Evolutionary conservation across 1,140 invertebrate genomes (phyloP), one percentile per base, ranked within the genome.

Genomic region (Plectrocnemia conspersa): DNA sequence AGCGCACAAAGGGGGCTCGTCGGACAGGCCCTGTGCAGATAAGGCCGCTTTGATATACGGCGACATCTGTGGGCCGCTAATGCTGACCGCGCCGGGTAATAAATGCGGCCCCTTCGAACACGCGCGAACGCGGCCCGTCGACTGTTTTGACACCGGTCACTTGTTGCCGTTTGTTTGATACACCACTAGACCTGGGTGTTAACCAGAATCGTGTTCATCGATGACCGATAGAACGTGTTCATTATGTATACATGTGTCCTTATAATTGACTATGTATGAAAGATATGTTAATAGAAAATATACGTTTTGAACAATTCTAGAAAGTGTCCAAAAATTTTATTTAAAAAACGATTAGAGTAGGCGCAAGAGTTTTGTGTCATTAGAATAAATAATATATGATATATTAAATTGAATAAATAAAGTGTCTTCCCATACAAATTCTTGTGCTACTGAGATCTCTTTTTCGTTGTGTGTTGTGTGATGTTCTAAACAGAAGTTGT

Each of bases 11-110:
- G 22, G 5, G 18, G 13, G 19, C 45, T 7, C 19, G 27, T 6
- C 45, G 45, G n/a, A 32, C 16, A 15, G 22, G n/a, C 19, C 24
- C 3, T 6, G 29, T 13, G 50, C n/a, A 38, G 16, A 52, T 27
- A 41, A 52, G 38, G 15, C 22, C 48, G 25, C 38, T 52, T 52
- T 52, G 50, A 52, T 52, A 41, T 52, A 41, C 21, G 21, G 38
- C 35, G 50, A 52, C 50, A 45, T 38, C 35, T 38, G 35, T 16
- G 35, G 7, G 35, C n/a, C n/a, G n/a, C n/a, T 29, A 29, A 29
- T 29, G 27, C n/a, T 29, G 6, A 29, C 27, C 27, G n/a, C 6
- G 6, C 27, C 35, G 18, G 35, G 35, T 38, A 38, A 16, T 4
- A 38, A 16, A 16, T 15, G 10, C 4, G 13, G 18, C 35, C 35